A percentile compares a stretch with the other conserved stretches of the same genome.
These are phyloP conservation scores for Euwallacea similis DNA, from an alignment of 1,140 invertebrate genomes.

Conservation along the genomic window DNA sequence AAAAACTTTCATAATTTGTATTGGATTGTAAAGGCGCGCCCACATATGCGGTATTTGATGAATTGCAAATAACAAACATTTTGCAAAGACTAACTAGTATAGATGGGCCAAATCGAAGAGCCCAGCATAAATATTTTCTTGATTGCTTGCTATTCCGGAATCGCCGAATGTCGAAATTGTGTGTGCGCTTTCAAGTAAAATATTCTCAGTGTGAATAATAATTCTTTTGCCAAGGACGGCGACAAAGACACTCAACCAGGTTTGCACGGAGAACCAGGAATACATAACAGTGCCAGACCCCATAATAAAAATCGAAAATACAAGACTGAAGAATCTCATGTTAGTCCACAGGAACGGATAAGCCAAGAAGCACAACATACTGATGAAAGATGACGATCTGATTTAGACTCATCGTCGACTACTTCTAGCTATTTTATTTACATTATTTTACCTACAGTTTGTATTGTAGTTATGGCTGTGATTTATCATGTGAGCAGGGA, in stretches of 20 bases:
- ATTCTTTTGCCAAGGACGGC: background rate
- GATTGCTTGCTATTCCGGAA: too few relatives aligned
- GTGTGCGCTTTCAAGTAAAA: too few relatives aligned
- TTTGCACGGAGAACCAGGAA: background rate
- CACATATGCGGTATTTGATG: too few relatives aligned
- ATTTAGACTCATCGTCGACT: background rate
- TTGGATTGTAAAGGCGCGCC: background rate
- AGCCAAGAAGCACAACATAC: background rate
- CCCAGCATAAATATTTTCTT: too few relatives aligned
- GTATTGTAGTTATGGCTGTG: background rate
- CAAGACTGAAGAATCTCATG: background rate
- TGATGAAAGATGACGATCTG: background rate
- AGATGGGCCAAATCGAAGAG: too few relatives aligned
- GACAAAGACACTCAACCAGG: background rate
- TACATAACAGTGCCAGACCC: background rate
- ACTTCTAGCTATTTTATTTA: background rate
- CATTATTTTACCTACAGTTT: background rate
- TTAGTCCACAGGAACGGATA: background rate
- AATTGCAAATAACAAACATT: background rate
- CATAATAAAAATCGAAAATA: conserved; percentile 1
- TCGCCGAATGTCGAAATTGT: too few relatives aligned
- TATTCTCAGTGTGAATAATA: too few relatives aligned
- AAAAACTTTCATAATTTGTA: background rate
- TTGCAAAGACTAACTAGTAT: background rate
- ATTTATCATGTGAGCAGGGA: background rate